A percentile compares a stretch with the other conserved stretches of the same genome.
These are phyloP conservation scores for Pristionchus arcanus DNA, from an alignment of 2,888 invertebrate genomes.

Conservation along the genomic window DNA sequence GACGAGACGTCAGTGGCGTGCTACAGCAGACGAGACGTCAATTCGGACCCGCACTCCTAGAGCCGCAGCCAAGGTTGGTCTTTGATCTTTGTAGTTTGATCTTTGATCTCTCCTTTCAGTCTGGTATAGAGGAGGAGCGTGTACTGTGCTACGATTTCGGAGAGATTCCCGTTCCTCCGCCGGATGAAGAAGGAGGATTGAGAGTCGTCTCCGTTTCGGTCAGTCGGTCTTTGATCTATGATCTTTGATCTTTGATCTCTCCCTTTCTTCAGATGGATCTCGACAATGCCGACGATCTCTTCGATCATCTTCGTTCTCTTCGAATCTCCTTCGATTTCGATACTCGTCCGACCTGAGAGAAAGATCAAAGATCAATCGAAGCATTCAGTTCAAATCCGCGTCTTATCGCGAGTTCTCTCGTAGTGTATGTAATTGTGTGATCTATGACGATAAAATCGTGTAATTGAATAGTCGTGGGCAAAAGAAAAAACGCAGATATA, in stretches of 20 bases:
- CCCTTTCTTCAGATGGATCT: slow-evolving; percentile 42
- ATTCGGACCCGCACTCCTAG: slow-evolving; percentile 20
- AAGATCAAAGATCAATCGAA: slow-evolving; percentile 44
- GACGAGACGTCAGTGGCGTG: background rate
- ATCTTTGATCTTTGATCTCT: background rate
- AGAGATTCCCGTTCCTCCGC: slow-evolving; percentile 9
- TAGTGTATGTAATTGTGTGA: slow-evolving; percentile 20
- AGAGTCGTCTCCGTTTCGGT: slow-evolving; percentile 9
- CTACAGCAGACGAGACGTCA: slow-evolving; percentile 35
- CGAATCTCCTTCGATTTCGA: slow-evolving; percentile 35
- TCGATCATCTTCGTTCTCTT: slow-evolving; percentile 34
- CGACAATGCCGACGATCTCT: slow-evolving; percentile 31
- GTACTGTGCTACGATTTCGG: slow-evolving; percentile 46
- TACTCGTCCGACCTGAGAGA: slow-evolving; percentile 4
- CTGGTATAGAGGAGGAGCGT: slow-evolving; percentile 36
- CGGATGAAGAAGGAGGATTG: background rate
- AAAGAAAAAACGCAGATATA: no score
- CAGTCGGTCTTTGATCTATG: background rate
- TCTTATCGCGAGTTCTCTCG: background rate
- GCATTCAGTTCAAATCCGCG: slow-evolving; percentile 24
- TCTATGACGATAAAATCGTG: background rate
- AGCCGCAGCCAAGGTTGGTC: background rate
- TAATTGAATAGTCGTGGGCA: background rate
- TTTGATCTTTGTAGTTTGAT: slow-evolving; percentile 29
- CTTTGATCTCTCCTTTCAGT: slow-evolving; percentile 1